These are phyloP conservation scores for Tapera naevia DNA, from an alignment of 2,797 vertebrate species.

Conservation along the genomic window DNA sequence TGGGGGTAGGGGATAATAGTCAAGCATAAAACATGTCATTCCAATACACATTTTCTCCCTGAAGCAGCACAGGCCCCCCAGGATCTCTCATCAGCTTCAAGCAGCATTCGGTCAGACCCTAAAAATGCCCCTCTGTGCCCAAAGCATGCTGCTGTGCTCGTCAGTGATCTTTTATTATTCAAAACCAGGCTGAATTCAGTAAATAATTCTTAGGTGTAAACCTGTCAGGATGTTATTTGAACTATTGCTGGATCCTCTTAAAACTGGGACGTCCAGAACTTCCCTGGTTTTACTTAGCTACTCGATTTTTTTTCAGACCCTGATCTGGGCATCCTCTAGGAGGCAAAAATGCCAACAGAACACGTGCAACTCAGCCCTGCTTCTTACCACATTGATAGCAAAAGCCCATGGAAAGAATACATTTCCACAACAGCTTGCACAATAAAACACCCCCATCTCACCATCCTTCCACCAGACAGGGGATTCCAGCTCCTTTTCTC, in stretches of 20 bases:
- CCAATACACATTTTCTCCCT: background rate
- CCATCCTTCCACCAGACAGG: background rate
- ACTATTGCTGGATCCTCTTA: background rate
- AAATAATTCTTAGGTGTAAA: background rate
- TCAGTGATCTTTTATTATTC: background rate
- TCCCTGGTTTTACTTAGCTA: background rate
- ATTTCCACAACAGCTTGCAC: background rate
- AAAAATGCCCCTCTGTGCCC: rapidly evolving
- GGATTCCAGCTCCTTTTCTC: background rate
- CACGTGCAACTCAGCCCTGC: too few relatives aligned
- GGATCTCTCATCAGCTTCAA: background rate
- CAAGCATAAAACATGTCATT: background rate
- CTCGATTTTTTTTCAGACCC: background rate
- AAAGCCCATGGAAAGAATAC: background rate
- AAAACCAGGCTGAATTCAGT: background rate
- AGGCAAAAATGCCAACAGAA: background rate
- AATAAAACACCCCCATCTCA: background rate
- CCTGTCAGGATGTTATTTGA: background rate
- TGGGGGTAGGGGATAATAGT: background rate
- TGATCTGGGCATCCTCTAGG: background rate
- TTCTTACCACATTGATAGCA: background rate
- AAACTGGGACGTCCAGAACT: background rate
- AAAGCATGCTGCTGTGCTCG: background rate
- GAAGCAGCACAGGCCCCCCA: background rate
- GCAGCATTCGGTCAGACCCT: background rate